Percentiles rank a stretch among this genome's conserved stretches.
Evolutionary conservation across 2,797 vertebrate species (phyloP).

Genomic region (Rousettus madagascariensis): DNA sequence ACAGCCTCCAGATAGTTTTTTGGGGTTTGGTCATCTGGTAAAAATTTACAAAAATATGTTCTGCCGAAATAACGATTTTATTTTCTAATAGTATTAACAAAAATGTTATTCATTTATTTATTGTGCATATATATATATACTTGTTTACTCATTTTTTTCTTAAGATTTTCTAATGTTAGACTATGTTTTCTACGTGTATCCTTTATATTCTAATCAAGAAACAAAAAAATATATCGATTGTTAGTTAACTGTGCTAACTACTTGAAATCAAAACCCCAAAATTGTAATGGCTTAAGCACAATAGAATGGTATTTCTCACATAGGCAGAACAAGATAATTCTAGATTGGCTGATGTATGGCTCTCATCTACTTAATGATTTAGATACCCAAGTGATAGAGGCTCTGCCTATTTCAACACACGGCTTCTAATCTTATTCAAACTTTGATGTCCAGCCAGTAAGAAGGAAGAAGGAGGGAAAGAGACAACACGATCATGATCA

Average conservation of each 20-base stretch:
- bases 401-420: background rate
- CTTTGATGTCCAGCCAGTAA: background rate
- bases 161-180: background rate
- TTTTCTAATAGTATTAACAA: background rate
- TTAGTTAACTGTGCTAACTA: background rate
- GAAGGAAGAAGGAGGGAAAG: background rate
- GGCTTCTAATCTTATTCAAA: fast-evolving
- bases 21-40: background rate
- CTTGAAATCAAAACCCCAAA: background rate
- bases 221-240: background rate
- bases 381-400: background rate
- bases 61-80: background rate
- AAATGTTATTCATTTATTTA: background rate
- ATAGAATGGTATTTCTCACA: background rate
- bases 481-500: background rate
- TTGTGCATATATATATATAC: background rate
- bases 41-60: background rate
- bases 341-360: background rate
- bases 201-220: background rate
- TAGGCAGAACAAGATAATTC: background rate
- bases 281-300: background rate
- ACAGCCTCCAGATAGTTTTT: background rate
- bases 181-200: background rate
- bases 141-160: background rate
- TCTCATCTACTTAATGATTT: background rate